Percentiles rank a stretch among this genome's conserved stretches.
Evolutionary conservation across 2,888 invertebrate species (phyloP).

Genomic region (Cantharis lateralis): DNA sequence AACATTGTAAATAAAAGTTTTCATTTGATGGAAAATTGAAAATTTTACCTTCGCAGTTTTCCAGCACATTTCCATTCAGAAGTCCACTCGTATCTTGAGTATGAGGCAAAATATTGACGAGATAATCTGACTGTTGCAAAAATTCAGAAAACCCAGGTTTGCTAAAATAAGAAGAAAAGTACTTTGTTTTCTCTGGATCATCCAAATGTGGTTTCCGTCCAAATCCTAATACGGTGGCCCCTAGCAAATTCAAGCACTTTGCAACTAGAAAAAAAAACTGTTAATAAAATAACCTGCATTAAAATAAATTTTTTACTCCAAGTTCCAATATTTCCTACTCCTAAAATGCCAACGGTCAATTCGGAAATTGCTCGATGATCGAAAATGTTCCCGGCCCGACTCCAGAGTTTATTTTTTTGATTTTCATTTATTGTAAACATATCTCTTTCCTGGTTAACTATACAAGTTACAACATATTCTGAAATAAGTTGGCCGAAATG

Average conservation of each 20-base stretch:
- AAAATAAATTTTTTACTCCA: constrained; percentile 47
- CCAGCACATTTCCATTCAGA: constrained; percentile 56
- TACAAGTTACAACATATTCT: constrained; percentile 58
- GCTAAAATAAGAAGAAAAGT: constrained; percentile 45
- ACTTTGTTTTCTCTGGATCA: constrained; percentile 12
- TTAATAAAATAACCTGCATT: neutral
- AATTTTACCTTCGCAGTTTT: constrained; percentile 53
- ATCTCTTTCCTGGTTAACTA: constrained; percentile 57
- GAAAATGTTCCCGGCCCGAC: constrained; percentile 46
- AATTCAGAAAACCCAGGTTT: constrained; percentile 47
- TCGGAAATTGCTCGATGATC: constrained; percentile 54
- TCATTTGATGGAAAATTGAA: neutral
- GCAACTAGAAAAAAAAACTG: constrained; percentile 51
- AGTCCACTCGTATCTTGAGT: constrained; percentile 58
- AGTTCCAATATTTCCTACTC: constrained; percentile 60
- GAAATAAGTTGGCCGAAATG: constrained; percentile 58
- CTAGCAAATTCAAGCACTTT: constrained; percentile 54
- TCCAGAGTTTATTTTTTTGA: constrained; percentile 51
- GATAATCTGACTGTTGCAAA: constrained; percentile 59
- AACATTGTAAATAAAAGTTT: neutral
- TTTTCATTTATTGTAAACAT: constrained; percentile 50
- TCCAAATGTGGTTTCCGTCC: constrained; percentile 28
- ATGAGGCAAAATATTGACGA: constrained; percentile 60
- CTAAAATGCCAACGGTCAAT: constrained; percentile 60
- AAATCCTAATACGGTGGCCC: constrained; percentile 50